These are phyloP conservation scores for Halcyon senegalensis DNA, from an alignment of 2,113 vertebrate species.

Conservation along the genomic window DNA sequence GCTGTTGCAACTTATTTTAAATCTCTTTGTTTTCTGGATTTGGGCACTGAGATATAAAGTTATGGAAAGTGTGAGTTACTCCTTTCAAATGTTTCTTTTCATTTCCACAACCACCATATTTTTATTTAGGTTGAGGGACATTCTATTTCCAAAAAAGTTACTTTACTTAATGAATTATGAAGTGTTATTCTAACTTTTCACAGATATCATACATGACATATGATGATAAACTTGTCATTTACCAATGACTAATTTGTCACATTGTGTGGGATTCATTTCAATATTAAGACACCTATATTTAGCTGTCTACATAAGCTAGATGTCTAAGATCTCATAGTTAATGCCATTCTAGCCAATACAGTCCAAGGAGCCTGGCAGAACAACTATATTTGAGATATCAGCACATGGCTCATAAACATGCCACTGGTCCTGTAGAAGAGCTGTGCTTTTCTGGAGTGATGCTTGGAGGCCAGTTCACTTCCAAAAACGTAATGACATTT, in stretches of 20 bases:
- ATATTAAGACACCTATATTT: background rate
- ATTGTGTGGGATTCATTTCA: slow-evolving; percentile 7
- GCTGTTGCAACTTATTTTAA: background rate
- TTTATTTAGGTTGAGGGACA: background rate
- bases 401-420: background rate
- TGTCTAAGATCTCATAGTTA: background rate
- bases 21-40: background rate
- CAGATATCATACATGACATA: background rate
- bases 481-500: background rate
- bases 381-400: background rate
- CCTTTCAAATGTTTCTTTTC: background rate
- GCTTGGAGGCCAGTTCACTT: background rate
- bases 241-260: background rate
- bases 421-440: background rate
- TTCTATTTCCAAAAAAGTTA: background rate
- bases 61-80: background rate
- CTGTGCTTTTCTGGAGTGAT: background rate
- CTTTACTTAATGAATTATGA: slow-evolving; percentile 33
- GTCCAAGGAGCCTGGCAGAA: background rate
- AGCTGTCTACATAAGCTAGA: background rate
- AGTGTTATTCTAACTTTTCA: background rate
- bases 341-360: background rate
- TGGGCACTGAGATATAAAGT: background rate
- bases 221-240: slow-evolving; percentile 6
- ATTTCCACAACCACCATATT: background rate